Percentiles rank a stretch among this genome's conserved stretches.
phyloP scores from a whole-genome alignment of 2,888 invertebrate species.

The Fabriciana adippe region DNA sequence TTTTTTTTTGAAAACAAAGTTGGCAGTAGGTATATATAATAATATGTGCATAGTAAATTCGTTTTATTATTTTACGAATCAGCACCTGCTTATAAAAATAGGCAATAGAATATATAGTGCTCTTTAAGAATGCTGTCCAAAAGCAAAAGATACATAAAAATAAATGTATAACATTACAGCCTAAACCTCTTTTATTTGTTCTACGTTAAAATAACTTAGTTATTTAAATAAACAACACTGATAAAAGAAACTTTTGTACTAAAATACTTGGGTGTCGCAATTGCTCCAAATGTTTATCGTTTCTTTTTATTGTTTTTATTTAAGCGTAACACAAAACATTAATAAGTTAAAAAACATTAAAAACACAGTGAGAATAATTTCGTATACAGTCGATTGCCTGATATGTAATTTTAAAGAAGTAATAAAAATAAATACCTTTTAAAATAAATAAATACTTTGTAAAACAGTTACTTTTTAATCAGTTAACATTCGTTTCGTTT shows the following conservation, averaged over 20 bases:
- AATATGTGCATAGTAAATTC: too few species aligned
- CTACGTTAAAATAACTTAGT: constrained; percentile 15
- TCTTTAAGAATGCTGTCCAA: neutral
- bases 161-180: neutral
- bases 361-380: neutral
- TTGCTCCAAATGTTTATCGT: constrained; percentile 1
- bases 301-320: neutral
- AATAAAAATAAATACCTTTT: too few species aligned
- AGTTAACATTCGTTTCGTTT: too few species aligned
- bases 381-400: too few species aligned
- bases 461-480: too few species aligned
- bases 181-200: constrained; percentile 24
- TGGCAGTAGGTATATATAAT: too few species aligned
- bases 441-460: too few species aligned
- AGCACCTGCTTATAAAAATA: neutral
- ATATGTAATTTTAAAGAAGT: too few species aligned
- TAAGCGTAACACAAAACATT: neutral
- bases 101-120: neutral
- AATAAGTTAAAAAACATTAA: too few species aligned
- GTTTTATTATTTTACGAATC: too few species aligned
- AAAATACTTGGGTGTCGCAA: constrained; percentile 10
- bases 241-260: constrained; percentile 22
- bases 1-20: too few species aligned
- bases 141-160: neutral
- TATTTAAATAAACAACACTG: constrained; percentile 22